Base-by-base conservation (phyloP, 1,140 invertebrate genomes). In the Saccostrea echinata region DNA sequence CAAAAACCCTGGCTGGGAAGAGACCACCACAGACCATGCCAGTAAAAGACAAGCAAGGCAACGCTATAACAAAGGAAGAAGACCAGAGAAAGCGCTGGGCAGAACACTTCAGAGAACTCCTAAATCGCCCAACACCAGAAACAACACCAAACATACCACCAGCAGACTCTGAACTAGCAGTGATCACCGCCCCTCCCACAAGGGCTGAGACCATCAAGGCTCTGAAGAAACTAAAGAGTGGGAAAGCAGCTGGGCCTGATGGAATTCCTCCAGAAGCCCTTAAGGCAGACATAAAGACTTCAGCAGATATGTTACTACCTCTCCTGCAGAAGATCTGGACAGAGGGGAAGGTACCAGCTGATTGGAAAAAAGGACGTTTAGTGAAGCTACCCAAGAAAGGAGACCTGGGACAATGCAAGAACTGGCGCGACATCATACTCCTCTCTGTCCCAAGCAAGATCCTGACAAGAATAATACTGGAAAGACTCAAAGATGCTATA, bases 351-450 rank as follows among this genome's bases (percentile, higher is more conserved):
- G 76, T 86, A 81, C 87, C 87, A 30, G 53, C 18, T 30, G 84
- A 80, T 11, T 85, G 87, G 71, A 81, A 88, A 55, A 30, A 84
- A 61, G 80, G 86, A 43, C 64, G 86, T 52, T 24, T 89, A 9
- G 80, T 88, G 9, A 89, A 90, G 43, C 52, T 88, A n/a, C 57
- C 84, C 3, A 86, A 88, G 84, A 88, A 86, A 35, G 91, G 57
- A 81, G n/a, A n/a, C n/a, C n/a, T n/a, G n/a, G n/a, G n/a, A n/a
- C n/a, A n/a, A n/a, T n/a, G n/a, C n/a, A n/a, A 87, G 24, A 92
- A 91, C 85, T 92, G 88, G 88, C 64, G 91, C 85, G 91, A 91
- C 35, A 89, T 92, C 76, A 90, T 61, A 11, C 84, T 92, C 9
- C 84, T 92, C 33, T 91, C 90, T 76, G 57, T 90, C 13, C 91